Conservation (phyloP, 2,797 vertebrate species). For the Merluccius polli region DNA sequence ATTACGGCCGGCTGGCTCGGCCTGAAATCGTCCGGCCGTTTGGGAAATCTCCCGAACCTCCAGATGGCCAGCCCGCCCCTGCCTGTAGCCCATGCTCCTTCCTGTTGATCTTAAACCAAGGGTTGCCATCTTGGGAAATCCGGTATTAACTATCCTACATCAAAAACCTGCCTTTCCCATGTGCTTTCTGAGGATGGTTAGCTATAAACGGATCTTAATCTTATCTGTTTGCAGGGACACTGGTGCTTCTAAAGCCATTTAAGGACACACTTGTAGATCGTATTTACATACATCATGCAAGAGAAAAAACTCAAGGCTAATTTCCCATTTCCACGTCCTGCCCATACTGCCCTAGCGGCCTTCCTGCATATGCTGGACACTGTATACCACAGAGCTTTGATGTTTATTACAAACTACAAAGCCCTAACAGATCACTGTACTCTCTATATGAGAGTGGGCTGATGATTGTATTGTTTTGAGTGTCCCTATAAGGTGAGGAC, state of each 20-base stretch:
- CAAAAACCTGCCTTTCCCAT: conserved; percentile 5
- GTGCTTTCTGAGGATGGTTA: neutral
- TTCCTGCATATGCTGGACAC: neutral
- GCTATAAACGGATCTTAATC: neutral
- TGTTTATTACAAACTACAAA: neutral
- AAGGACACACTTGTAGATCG: neutral
- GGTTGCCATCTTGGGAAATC: conserved; percentile 38
- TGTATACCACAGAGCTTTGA: neutral
- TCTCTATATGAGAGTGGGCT: neutral
- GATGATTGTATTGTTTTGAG: neutral
- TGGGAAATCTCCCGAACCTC: no score
- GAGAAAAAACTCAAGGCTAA: neutral
- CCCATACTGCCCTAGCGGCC: neutral
- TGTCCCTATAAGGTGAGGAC: neutral
- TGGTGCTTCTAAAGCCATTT: neutral
- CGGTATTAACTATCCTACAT: conserved; percentile 37
- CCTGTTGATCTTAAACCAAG: conserved; percentile 34
- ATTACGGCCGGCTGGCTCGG: no score
- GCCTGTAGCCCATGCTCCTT: conserved; percentile 41
- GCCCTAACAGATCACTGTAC: neutral
- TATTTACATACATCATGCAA: neutral
- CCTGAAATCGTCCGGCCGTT: no score
- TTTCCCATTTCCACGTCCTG: neutral
- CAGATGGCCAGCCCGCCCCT: no score
- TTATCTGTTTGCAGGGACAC: neutral